phyloP scores from a whole-genome alignment of 2,113 vertebrate species.

The Emydura subglobosa region DNA sequence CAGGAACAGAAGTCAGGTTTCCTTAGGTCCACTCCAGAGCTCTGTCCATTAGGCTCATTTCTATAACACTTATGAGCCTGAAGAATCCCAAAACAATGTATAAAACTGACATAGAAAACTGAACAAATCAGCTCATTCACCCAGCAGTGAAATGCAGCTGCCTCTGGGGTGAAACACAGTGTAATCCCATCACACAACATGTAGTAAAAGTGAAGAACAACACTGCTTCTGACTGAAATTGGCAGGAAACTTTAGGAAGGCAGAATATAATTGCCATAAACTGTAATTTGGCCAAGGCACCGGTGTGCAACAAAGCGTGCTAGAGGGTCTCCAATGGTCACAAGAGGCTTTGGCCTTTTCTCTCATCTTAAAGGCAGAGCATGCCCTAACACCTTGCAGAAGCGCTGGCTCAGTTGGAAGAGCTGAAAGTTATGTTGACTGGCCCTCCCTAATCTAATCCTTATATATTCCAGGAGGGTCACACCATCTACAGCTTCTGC shows the following conservation, averaged over 20 bases:
- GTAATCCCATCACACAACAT: not conserved
- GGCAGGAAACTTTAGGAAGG: not conserved
- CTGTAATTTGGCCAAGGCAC: not conserved
- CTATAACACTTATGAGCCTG: not conserved
- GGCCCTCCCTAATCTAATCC: not conserved
- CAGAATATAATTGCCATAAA: rapidly evolving
- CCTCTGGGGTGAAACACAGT: not conserved
- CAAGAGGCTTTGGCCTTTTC: not conserved
- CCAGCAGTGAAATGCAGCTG: not conserved
- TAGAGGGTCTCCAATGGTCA: not conserved
- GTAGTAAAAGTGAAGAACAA: not conserved
- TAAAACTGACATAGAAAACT: not conserved
- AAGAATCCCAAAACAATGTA: not conserved
- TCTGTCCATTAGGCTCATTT: not conserved
- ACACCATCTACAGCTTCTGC: not conserved
- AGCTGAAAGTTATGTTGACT: constrained; percentile 2
- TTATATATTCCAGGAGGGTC: not conserved
- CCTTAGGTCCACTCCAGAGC: not conserved
- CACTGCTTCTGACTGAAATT: not conserved
- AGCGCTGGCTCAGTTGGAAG: not conserved
- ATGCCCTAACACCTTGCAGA: not conserved
- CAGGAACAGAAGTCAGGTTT: no score
- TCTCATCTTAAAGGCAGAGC: not conserved
- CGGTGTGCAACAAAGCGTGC: not conserved
- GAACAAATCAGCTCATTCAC: not conserved